Base-by-base conservation (phyloP, 2,888 invertebrate species). In the Andrena chrysosceles region DNA sequence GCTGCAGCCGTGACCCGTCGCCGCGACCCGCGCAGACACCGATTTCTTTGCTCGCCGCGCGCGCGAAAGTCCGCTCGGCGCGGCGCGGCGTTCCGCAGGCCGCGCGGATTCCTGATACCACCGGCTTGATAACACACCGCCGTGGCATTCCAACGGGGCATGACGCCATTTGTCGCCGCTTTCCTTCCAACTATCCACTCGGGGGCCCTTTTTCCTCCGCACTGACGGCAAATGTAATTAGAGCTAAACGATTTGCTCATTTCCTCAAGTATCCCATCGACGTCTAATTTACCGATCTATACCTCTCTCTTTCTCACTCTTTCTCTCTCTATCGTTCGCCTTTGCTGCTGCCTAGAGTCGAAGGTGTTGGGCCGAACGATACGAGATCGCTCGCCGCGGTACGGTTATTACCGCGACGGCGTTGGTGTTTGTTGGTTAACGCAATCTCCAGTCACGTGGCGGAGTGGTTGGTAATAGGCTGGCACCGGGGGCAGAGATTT, bases 1-100 rank as follows among this genome's bases (percentile, higher is more conserved):
- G 88, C 89, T 84, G 85, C 84, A 91, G 86, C 91, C 90, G 87
- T 91, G 89, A 91, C 90, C 91, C 87, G 87, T 83, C 78, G 83
- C 79, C 49, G 74, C 88, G 89, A 88, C 89, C 85, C 80, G 87
- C 81, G 83, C 72, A 74, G 68, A 72, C 83, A 72, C 71, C 79
- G 82, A 85, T 85, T 56, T 88, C 87, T 81, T 86, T 80, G 83
- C 75, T 52, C 26, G 4, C 26, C 35, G 35, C 59, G 33, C 78
- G 85, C 77, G 81, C 73, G 77, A 68, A 72, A 77, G 76, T 77
- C 71, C 23, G 20, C 26, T 16, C 42, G 16, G 42, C 42, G 42
- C 42, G 42, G 16, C 42, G 42, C 78, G 49, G 67, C 81, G 70
- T 60, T 69, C 68, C 56, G 35, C 48, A 23, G 20, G n/a, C 10